Base-by-base conservation (phyloP, 2,113 vertebrate genomes). In the Struthio camelus region DNA sequence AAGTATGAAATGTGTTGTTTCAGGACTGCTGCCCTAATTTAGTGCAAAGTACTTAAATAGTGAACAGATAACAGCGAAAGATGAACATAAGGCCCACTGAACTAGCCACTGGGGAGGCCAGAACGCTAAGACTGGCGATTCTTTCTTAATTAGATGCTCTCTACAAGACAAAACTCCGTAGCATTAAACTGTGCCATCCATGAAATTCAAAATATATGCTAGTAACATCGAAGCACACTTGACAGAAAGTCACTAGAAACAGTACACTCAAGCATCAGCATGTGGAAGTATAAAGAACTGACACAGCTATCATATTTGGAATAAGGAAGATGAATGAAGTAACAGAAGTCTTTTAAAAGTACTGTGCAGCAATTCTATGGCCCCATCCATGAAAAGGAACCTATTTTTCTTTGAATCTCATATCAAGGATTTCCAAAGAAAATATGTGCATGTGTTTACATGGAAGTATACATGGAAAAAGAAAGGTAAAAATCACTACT, bases 361-460 rank as follows among this genome's bases (percentile, higher is more conserved):
- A 36, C 27, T 56, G 15, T 2, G 27, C 67, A 18, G 12, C 42
- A 67, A 62, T 6, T 40, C 58, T 38, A 72, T 0, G 0, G 80
- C 64, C 72, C 24, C 64, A 38, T 2, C 28, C 54, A 25, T 40
- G 50, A 40, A 0, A 1, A 69, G 42, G 65, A 82, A 79, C 15
- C 50, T 51, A 0, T 24, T 44, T 61, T 23, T 11, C 48, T 78
- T 67, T 70, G 54, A 32, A 27, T 64, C 12, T 50, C 51, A 38
- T 1, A 12, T 20, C 50, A 89, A 73, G 16, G 28, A 76, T 40
- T 59, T 44, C 25, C 25, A 61, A 40, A 38, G 28, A 87, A 73
- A 77, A 54, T 6, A n/a, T 0, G 0, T 38, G 32, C 20, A 58
- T 0, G 5, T 6, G n/a, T n/a, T n/a, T n/a, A 65, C 18, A 86